Percentiles rank a stretch among this genome's conserved stretches.
Evolutionary conservation across 2,888 invertebrate species (phyloP).

Genomic region (Pycnomerus fuliginosus): DNA sequence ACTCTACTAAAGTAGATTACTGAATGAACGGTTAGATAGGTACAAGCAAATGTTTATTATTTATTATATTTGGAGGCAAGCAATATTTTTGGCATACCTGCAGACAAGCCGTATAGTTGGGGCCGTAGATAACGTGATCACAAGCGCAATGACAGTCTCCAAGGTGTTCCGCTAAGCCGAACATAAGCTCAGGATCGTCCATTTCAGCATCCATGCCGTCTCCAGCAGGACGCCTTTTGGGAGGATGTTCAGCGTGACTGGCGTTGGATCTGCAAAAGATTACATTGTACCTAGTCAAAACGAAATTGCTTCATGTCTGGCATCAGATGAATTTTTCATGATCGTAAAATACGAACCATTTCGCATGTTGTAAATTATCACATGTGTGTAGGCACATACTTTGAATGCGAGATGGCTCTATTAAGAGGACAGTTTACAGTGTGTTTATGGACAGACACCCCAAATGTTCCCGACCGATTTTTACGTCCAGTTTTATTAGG

Average conservation of each 20-base stretch:
- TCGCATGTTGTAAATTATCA: too few relatives aligned
- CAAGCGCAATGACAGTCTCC: conserved; percentile 50
- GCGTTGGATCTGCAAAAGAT: conserved; percentile 32
- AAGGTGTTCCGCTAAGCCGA: conserved; percentile 47
- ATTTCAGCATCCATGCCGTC: conserved; percentile 52
- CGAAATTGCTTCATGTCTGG: conserved; percentile 1
- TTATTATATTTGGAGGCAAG: too few relatives aligned
- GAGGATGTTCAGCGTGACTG: conserved; percentile 31
- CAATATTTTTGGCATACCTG: conserved; percentile 49
- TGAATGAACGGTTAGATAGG: too few relatives aligned
- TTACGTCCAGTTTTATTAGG: too few relatives aligned
- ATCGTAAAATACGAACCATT: background rate
- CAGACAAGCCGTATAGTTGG: conserved; percentile 49
- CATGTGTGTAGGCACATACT: too few relatives aligned
- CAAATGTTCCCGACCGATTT: too few relatives aligned
- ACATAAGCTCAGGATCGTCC: conserved; percentile 50
- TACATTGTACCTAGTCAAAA: too few relatives aligned
- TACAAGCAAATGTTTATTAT: too few relatives aligned
- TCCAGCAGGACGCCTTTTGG: conserved; percentile 45
- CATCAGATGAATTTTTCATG: conserved; percentile 20
- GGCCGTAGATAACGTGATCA: conserved; percentile 51
- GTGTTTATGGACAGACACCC: conserved; percentile 13
- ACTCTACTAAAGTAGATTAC: too few relatives aligned
- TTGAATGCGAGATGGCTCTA: background rate
- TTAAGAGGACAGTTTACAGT: conserved; percentile 5